These are phyloP conservation scores for Drosophila persimilis DNA, from an alignment of 1,140 invertebrate genomes.

Conservation along the genomic window DNA sequence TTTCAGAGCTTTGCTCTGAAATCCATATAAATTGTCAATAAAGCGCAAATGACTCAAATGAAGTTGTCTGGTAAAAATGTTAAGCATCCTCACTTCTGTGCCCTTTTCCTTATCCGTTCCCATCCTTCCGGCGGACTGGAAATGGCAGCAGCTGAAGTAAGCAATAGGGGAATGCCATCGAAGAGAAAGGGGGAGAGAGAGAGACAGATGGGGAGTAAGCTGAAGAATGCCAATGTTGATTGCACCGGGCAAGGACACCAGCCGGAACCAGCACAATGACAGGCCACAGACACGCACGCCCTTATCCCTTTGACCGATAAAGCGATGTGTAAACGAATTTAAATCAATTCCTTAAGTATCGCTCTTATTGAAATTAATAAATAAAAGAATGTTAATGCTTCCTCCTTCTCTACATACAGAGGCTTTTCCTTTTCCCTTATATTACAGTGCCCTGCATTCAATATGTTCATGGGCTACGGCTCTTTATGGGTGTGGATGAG, in stretches of 20 bases:
- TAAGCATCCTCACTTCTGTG: conserved; percentile 22
- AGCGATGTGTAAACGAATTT: conserved; percentile 7
- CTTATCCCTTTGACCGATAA: no score
- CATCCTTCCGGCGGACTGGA: conserved; percentile 34
- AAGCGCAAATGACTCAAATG: conserved; percentile 49
- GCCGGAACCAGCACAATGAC: conserved; percentile 33
- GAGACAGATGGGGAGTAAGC: conserved; percentile 15
- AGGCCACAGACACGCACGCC: conserved; percentile 29
- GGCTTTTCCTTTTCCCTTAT: not conserved
- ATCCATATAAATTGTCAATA: conserved; percentile 61
- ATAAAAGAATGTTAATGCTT: conserved; percentile 20
- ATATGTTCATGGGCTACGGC: conserved; percentile 29
- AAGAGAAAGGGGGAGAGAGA: not conserved
- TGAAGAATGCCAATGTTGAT: conserved; percentile 55
- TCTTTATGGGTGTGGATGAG: conserved; percentile 1
- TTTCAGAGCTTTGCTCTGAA: conserved; percentile 4
- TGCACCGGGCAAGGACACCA: conserved; percentile 39
- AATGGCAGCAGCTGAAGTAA: conserved; percentile 23
- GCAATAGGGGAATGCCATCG: conserved; percentile 20
- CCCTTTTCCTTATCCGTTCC: not conserved
- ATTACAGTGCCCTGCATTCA: conserved; percentile 27
- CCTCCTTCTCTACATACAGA: not conserved
- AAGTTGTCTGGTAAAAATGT: conserved; percentile 49
- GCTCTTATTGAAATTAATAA: conserved; percentile 41
- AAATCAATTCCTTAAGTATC: conserved; percentile 27